Evolutionary conservation across 1,140 invertebrate genomes (phyloP).

Genomic region (Hypothenemus hampei): DNA sequence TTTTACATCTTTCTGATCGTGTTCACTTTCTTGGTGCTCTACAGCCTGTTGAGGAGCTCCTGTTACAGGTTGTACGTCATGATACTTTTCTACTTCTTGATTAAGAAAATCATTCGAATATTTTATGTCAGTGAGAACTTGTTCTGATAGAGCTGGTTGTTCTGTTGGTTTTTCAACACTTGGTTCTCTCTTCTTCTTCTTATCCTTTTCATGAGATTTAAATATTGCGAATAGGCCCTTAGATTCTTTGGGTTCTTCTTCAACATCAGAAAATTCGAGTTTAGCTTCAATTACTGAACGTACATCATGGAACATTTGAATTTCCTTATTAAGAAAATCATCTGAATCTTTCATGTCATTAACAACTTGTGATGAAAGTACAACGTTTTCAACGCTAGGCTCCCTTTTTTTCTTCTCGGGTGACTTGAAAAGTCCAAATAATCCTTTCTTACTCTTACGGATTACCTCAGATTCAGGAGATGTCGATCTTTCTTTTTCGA

Average conservation of each 20-base stretch:
- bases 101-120: constrained; percentile 16
- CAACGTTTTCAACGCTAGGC: constrained; percentile 19
- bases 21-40: neutral
- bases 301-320: constrained; percentile 28
- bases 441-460: constrained; percentile 2
- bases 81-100: constrained; percentile 29
- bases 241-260: constrained; percentile 11
- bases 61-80: constrained; percentile 27
- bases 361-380: constrained; percentile 16
- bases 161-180: constrained; percentile 7
- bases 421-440: constrained; percentile 13
- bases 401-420: constrained; percentile 15
- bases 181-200: constrained; percentile 7
- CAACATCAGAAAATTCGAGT: neutral
- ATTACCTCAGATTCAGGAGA: too few species aligned
- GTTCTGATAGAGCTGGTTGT: constrained; percentile 6
- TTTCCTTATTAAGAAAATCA: constrained; percentile 30
- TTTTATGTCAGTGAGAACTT: constrained; percentile 4
- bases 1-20: constrained; percentile 12
- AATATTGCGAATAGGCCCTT: constrained; percentile 24
- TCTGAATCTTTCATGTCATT: constrained; percentile 27
- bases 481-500: neutral
- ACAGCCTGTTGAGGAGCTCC: neutral
- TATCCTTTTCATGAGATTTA: constrained; percentile 15
- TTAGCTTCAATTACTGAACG: constrained; percentile 3